phyloP scores from a whole-genome alignment of 2,113 vertebrate genomes.

The Antechinus stuartii region DNA sequence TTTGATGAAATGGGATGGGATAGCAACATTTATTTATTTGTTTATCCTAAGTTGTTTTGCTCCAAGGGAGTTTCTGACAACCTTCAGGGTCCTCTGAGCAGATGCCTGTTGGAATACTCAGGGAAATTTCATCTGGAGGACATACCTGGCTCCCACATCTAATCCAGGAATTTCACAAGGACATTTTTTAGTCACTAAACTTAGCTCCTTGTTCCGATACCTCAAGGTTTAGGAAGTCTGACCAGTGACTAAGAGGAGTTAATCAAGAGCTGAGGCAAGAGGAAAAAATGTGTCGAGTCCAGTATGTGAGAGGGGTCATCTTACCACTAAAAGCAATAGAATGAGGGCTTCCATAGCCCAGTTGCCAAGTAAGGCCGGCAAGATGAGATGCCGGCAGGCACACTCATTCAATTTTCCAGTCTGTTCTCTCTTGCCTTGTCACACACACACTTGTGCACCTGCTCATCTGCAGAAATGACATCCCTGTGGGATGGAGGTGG shows the following conservation, averaged over 20 bases:
- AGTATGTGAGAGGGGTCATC: neutral
- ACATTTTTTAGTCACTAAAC: constrained; percentile 75
- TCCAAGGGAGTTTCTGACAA: constrained; percentile 20
- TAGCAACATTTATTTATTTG: neutral
- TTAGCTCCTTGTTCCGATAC: constrained; percentile 69
- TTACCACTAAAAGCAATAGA: neutral
- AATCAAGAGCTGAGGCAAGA: constrained; percentile 57
- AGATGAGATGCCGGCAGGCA: neutral
- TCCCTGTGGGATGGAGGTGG: neutral
- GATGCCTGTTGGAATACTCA: neutral
- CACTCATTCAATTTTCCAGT: neutral
- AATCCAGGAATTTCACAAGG: constrained; percentile 76
- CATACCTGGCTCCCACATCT: constrained; percentile 45
- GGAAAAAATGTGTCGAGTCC: constrained; percentile 25
- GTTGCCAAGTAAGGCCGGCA: neutral
- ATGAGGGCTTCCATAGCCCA: neutral
- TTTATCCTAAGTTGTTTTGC: neutral
- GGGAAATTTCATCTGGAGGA: constrained; percentile 69
- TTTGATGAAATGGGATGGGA: neutral
- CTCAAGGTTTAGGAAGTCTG: constrained; percentile 66
- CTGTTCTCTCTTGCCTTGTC: neutral
- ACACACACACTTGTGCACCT: neutral
- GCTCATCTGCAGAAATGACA: neutral
- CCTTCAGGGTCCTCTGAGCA: neutral
- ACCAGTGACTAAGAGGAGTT: constrained; percentile 59